phyloP scores from a whole-genome alignment of 2,888 invertebrate species.

The Calameuta pallipes region DNA sequence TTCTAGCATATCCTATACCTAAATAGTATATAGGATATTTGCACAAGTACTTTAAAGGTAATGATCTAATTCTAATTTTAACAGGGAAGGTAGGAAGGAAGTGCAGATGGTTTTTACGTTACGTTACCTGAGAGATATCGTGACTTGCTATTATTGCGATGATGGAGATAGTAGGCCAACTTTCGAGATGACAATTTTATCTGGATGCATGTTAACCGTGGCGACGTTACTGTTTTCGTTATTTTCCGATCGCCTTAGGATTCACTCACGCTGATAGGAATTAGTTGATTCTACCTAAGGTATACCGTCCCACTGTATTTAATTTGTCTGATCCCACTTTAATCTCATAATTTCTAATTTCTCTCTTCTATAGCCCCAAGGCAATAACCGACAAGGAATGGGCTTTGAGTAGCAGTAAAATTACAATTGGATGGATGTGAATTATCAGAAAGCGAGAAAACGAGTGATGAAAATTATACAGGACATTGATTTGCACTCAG shows the following conservation, averaged over 20 bases:
- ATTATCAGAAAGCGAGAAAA: background rate
- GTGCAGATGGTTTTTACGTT: background rate
- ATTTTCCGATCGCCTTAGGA: slow-evolving; percentile 35
- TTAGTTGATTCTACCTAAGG: background rate
- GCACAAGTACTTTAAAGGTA: background rate
- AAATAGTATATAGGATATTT: background rate
- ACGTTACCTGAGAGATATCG: slow-evolving; percentile 9
- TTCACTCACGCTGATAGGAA: background rate
- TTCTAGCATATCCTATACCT: background rate
- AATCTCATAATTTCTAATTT: background rate
- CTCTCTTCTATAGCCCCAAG: background rate
- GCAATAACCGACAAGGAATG: background rate
- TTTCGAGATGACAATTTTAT: slow-evolving; percentile 59
- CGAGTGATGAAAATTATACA: background rate
- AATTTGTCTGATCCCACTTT: background rate
- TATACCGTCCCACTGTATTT: background rate
- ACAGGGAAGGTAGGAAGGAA: slow-evolving; percentile 3
- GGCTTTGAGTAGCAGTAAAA: background rate
- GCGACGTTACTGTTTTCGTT: slow-evolving; percentile 38
- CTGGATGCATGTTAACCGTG: slow-evolving; percentile 33
- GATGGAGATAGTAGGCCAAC: slow-evolving; percentile 58
- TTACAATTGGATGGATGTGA: background rate
- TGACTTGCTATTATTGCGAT: slow-evolving; percentile 48
- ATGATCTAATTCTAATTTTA: background rate
- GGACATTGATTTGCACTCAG: background rate